phyloP scores from a whole-genome alignment of 2,113 vertebrate species.

The Ophthalmolycus amberensis region DNA sequence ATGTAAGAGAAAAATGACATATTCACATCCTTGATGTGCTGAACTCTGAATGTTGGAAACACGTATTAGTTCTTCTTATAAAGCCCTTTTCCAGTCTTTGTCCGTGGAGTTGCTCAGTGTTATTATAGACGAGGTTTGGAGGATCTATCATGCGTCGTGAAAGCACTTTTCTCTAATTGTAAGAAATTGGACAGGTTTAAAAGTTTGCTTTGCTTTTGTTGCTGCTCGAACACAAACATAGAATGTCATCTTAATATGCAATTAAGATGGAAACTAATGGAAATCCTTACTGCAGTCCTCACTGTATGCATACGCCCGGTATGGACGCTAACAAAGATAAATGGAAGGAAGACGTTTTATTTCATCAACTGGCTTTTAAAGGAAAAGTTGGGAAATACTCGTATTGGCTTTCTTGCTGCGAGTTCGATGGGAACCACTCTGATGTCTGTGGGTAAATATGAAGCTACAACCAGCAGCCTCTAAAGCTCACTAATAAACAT shows the following conservation, averaged over 20 bases:
- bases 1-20: constrained; percentile 10
- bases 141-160: constrained; percentile 46
- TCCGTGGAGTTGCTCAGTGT: constrained; percentile 29
- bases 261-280: constrained; percentile 20
- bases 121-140: constrained; percentile 15
- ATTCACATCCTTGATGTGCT: constrained; percentile 12
- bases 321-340: constrained; percentile 7
- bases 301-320: too few species aligned
- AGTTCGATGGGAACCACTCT: background rate
- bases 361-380: constrained; percentile 3
- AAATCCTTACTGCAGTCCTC: background rate
- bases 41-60: constrained; percentile 15
- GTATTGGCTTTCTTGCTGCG: background rate
- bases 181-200: constrained; percentile 34
- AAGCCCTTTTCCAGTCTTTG: background rate
- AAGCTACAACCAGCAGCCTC: background rate
- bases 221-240: background rate
- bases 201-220: constrained; percentile 9
- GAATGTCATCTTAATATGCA: constrained; percentile 22
- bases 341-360: background rate
- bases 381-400: background rate
- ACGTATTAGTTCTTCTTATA: constrained; percentile 37
- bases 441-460: background rate
- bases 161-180: constrained; percentile 30
- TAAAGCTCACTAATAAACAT: background rate